Evolutionary conservation across 2,888 invertebrate genomes (phyloP).

Genomic region (Terebella lapidaria): DNA sequence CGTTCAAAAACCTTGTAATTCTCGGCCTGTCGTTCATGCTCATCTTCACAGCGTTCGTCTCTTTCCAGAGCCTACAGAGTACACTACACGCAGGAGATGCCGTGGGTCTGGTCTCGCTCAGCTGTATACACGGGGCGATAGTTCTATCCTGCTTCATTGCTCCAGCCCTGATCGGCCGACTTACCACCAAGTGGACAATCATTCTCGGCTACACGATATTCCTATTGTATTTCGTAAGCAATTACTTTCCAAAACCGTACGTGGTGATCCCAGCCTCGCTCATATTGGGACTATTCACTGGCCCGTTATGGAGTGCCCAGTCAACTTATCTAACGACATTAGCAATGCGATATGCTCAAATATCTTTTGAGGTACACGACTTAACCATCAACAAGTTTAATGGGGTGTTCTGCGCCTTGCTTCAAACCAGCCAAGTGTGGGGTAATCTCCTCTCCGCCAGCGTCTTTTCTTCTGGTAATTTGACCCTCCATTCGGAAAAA

Average conservation of each 20-base stretch:
- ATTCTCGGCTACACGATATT: slow-evolving; percentile 37
- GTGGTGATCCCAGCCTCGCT: slow-evolving; percentile 42
- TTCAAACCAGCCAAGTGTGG: slow-evolving; percentile 46
- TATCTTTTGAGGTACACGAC: slow-evolving; percentile 32
- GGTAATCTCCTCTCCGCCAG: slow-evolving; percentile 45
- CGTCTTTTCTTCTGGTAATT: slow-evolving; percentile 27
- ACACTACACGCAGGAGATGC: slow-evolving; percentile 39
- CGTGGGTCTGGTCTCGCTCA: slow-evolving; percentile 41
- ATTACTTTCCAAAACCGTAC: slow-evolving; percentile 40
- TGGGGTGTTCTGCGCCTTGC: slow-evolving; percentile 45
- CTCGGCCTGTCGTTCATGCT: slow-evolving; percentile 46
- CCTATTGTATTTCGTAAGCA: slow-evolving; percentile 41
- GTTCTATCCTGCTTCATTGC: slow-evolving; percentile 46
- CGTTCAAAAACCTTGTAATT: slow-evolving; percentile 41
- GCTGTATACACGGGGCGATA: slow-evolving; percentile 43
- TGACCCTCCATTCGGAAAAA: slow-evolving; percentile 11
- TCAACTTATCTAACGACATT: slow-evolving; percentile 45
- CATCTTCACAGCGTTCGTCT: slow-evolving; percentile 45
- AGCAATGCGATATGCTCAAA: slow-evolving; percentile 42
- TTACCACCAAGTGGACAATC: slow-evolving; percentile 48
- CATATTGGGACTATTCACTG: slow-evolving; percentile 38
- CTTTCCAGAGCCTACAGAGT: slow-evolving; percentile 44
- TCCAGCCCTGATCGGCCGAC: slow-evolving; percentile 40
- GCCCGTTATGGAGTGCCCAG: slow-evolving; percentile 48
- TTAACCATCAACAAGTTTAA: slow-evolving; percentile 42